Percentiles rank a stretch among this genome's conserved stretches.
phyloP scores from a whole-genome alignment of 2,888 invertebrate species.

The Hypomecis atomaria region DNA sequence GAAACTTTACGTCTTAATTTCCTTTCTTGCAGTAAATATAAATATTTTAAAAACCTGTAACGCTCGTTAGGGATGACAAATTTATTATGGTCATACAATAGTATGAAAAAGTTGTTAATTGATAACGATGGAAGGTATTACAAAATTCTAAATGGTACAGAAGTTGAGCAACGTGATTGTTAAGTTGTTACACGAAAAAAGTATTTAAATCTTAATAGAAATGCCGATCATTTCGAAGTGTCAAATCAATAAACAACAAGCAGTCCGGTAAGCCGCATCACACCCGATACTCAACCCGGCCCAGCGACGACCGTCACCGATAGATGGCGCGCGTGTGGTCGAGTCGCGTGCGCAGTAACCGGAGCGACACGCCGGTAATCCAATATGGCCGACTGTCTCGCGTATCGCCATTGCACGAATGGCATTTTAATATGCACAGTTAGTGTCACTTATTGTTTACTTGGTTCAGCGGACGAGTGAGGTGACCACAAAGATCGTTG shows the following conservation, averaged over 20 bases:
- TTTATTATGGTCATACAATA: too few relatives aligned
- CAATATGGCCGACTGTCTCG: constrained; percentile 79
- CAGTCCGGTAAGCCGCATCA: constrained; percentile 62
- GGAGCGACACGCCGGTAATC: constrained; percentile 82
- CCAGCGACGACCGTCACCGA: constrained; percentile 29
- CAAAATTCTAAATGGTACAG: too few relatives aligned
- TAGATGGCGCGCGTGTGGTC: constrained; percentile 83
- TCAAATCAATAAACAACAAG: constrained; percentile 50
- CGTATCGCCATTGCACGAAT: constrained; percentile 79
- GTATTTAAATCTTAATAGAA: too few relatives aligned
- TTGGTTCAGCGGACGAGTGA: constrained; percentile 66
- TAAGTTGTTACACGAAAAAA: too few relatives aligned
- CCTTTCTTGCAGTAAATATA: too few relatives aligned
- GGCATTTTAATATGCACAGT: constrained; percentile 80
- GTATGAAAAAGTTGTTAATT: too few relatives aligned
- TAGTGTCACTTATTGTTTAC: constrained; percentile 82
- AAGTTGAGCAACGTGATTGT: too few relatives aligned
- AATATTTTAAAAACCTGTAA: too few relatives aligned
- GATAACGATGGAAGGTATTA: too few relatives aligned
- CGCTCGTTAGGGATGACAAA: too few relatives aligned
- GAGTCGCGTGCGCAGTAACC: constrained; percentile 83
- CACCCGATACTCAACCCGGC: constrained; percentile 60
- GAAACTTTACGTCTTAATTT: too few relatives aligned
- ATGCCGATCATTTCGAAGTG: constrained; percentile 26
- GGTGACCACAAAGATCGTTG: constrained; percentile 58